Base-by-base conservation (phyloP, 1,140 invertebrate genomes). In the Propsilocerus akamusi region DNA sequence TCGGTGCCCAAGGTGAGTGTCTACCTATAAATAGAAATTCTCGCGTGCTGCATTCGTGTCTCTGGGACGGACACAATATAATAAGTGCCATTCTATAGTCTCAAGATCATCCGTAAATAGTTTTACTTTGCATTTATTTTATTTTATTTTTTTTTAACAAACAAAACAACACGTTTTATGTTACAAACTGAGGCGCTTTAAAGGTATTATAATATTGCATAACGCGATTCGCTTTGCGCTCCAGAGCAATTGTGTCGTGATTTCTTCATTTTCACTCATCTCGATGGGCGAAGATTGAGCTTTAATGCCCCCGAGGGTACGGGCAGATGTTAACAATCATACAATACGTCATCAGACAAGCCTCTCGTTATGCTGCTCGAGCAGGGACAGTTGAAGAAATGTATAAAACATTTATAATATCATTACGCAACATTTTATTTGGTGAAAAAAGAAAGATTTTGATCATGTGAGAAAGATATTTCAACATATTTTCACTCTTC, bases 1-100 rank as follows among this genome's bases (percentile, higher is more conserved):
- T 90, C 59, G 75, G 60, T 28, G 63, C 61, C 26, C 64, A 71
- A 64, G 72, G 77, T 78, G 61, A 74, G 72, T 66, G 41, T 30
- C 8, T 25, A n/a, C 23, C 23, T 17, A 7, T 14, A 46, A 10
- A 49, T 28, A 12, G 11, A 14, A 8, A 28, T 25, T 6, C 14
- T 12, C 20, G 11, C 22, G 24, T 49, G 30, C 12, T 12, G 10
- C 10, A 11, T 30, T 30, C 10, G 10, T 30, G 28, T 30, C 28
- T 30, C 10, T n/a, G n/a, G n/a, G 28, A 30, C 28, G n/a, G n/a
- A 8, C n/a, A n/a, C 28, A 30, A 30, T 11, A 11, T 30, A 30
- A 17, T 49, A 23, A 17, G 14, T 37, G 32, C 17, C 20, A 24
- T 37, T 49, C 22, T 49, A 25, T 37, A 14, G 32, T 30, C 28